Base-by-base conservation (phyloP, 2,113 vertebrate genomes). In the Labrus mixtus region DNA sequence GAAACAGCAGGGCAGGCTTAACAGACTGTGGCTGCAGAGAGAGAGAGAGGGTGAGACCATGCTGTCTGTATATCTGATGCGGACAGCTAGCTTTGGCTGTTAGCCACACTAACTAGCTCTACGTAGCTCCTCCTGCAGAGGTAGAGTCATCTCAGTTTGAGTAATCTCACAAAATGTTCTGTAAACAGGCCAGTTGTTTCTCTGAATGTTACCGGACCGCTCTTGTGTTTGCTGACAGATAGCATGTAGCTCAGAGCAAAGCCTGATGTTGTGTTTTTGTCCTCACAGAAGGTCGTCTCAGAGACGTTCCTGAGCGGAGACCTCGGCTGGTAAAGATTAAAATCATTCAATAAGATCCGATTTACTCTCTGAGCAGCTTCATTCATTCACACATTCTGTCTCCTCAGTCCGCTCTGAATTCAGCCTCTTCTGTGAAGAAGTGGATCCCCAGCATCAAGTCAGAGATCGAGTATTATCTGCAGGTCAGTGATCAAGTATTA, bases 381-480 rank as follows among this genome's bases (percentile, higher is more conserved):
- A 23, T 55, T 56, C 7, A 45, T 23, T 3, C n/a, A 22, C 17
- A 13, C 4, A 46, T 16, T 1, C 43, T 78, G 51, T 53, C 36
- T 63, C 39, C 43, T 17, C 78, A 95, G 95, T 92, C 89, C 0
- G 84, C 93, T 5, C 89, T 95, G 0, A 93, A 93, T 71, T 92
- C 94, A 10, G 79, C 89, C 7, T 69, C 92, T 51, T 90, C 90
- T 12, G 91, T 96, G 56, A 95, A 91, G 62, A 95, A 93, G 64
- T 96, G 95, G 95, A 94, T 96, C 22, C 94, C 94, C 37, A 92
- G 92, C 88, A 95, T 96, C 83, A 95, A 94, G 82, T 93, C 79
- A 23, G 95, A 96, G 50, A 94, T 96, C 0, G 94, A 95, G 66
- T 95, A 94, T 79, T 95, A 90, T 56, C 70, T 96, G 45, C 94